Base-by-base conservation (phyloP, 2,888 invertebrate species). In the Electrophaes corylata region DNA sequence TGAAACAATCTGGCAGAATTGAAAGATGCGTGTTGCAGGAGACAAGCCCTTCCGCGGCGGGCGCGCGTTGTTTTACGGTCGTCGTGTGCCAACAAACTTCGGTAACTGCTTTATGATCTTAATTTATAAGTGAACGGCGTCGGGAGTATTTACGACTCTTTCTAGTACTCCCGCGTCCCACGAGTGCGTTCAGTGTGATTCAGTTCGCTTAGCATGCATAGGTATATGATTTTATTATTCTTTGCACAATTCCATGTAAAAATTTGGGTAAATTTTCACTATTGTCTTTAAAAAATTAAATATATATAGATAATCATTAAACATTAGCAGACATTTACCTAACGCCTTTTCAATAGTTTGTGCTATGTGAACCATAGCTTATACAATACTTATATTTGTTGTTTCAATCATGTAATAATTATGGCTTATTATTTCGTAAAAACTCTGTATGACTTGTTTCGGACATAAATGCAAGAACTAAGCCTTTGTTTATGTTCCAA, bases 31-130 rank as follows among this genome's bases (percentile, higher is more conserved):
- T 70, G 74, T 73, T 72, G 79, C 73, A 74, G 73, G 75, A 76
- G 79, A 79, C 80, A 75, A 71, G 73, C 68, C 81, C 83, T 84
- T 81, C 45, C 81, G 75, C 72, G 61, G 81, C 75, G 80, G 80
- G 73, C 18, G 43, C 43, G 86, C 84, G 81, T 79, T 88, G 84
- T 88, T 91, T 91, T 91, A 91, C 85, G 89, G 81, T 80, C 88
- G 86, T 82, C 85, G 86, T 82, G 89, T 83, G 84, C 87, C 83
- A 86, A 84, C 89, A 88, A 91, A 91, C 83, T 91, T 91, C 82
- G 86, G 82, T 86, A 89, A 89, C 87, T 88, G 89, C 85, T 91
- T 91, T 91, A 91, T 91, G 91, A 88, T 88, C 87, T 91, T 91
- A 91, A 91, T 91, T 91, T 91, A 91, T 91, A 91, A 91, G 91